Evolutionary conservation across 2,888 invertebrate genomes (phyloP).

Genomic region (Platerodrilus igneus): DNA sequence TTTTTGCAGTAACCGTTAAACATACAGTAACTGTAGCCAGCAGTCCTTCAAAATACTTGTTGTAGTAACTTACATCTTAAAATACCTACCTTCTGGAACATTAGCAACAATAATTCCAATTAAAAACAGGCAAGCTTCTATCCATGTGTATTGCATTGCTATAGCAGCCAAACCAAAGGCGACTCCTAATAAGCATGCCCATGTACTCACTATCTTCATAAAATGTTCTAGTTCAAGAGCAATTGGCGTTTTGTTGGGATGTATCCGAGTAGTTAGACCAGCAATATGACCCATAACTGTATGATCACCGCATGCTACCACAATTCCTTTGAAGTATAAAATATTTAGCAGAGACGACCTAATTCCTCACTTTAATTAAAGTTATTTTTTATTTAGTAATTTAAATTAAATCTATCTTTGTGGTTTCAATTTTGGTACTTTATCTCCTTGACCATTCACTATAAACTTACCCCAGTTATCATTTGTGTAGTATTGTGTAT

Average conservation of each 20-base stretch:
- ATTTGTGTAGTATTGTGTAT: no score
- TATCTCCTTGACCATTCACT: no score
- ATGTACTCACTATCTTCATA: slow-evolving; percentile 64
- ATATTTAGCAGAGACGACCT: no score
- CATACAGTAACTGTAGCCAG: slow-evolving; percentile 75
- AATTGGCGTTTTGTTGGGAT: slow-evolving; percentile 64
- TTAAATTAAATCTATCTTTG: no score
- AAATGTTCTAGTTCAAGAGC: slow-evolving; percentile 67
- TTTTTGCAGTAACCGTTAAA: slow-evolving; percentile 70
- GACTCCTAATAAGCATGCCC: slow-evolving; percentile 56
- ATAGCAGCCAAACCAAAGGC: slow-evolving; percentile 53
- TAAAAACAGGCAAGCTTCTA: slow-evolving; percentile 65
- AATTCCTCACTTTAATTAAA: no score
- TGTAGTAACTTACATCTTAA: no score
- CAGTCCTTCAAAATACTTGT: slow-evolving; percentile 45
- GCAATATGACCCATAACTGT: slow-evolving; percentile 64
- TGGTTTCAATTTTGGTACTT: no score
- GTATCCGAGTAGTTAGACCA: slow-evolving; percentile 57
- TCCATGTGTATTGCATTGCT: slow-evolving; percentile 62
- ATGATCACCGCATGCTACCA: slow-evolving; percentile 53
- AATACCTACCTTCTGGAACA: slow-evolving; percentile 63
- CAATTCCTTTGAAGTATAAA: no score
- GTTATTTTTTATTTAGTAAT: no score
- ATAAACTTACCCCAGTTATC: no score
- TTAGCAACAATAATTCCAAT: slow-evolving; percentile 64